Base-by-base conservation (phyloP, 2,888 invertebrate genomes). In the Ormyrus labotus region DNA sequence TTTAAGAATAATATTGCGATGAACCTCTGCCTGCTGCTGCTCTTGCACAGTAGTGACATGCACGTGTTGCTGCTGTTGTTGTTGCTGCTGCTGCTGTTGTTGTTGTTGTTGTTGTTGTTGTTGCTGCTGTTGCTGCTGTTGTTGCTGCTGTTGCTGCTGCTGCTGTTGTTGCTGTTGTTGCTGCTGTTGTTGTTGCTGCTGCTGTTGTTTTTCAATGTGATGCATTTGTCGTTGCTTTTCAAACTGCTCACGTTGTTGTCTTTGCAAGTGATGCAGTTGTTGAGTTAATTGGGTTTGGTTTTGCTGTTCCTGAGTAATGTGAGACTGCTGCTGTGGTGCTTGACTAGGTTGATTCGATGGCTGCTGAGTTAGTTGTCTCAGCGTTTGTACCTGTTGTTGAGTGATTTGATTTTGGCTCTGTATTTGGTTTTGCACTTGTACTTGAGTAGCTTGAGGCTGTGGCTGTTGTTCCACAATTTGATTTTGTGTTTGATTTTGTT, bases 261-360 rank as follows among this genome's bases (percentile, higher is more conserved):
- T 68, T 13, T 80, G 80, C 8, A 78, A 55, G 47, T 78, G 80
- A 6, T 80, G 82, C n/a, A 78, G 50, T 81, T 87, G 88, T 74
- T 90, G 89, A 76, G 83, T 87, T 67, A 89, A 87, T 86, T 88
- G 88, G 85, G 84, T 90, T 85, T 91, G 89, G 84, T 87, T 87
- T 75, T 88, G 88, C 84, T 89, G 89, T 63, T 86, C 85, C 72
- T 87, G 88, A 65, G 61, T 72, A 64, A 72, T 45, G 10, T 92
- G 91, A 57, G 87, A 82, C 79, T 86, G 87, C 74, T 86, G 87
- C 72, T 87, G 85, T 51, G 82, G 82, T 74, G 82, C 82, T 70
- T 86, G 85, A 80, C 83, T 84, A 69, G 84, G 74, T 82, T 84
- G 88, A 80, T 81, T 85, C 50, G 86, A 81, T 60, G 84, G 82